Percentiles rank a stretch among this genome's conserved stretches.
phyloP scores from a whole-genome alignment of 2,113 vertebrate genomes.

The Suricata suricatta region DNA sequence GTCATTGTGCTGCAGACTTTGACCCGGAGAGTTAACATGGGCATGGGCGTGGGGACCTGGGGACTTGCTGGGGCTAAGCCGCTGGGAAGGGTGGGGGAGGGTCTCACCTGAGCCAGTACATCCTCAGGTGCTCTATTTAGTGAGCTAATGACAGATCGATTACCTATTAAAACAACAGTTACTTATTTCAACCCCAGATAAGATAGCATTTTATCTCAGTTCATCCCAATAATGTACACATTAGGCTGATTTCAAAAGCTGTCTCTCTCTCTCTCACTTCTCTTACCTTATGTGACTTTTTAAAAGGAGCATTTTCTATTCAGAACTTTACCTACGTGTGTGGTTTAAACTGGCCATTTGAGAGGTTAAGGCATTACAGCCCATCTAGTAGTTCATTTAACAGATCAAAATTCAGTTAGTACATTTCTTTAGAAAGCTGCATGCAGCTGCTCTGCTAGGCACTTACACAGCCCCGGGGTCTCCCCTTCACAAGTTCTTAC shows the following conservation, averaged over 20 bases:
- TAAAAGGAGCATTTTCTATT: slow-evolving; percentile 14
- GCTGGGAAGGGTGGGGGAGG: background rate
- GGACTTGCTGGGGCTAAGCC: background rate
- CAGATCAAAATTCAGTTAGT: background rate
- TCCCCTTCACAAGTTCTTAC: background rate
- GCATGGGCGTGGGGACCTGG: background rate
- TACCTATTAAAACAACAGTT: background rate
- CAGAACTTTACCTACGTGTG: background rate
- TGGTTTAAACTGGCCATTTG: background rate
- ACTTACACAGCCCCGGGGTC: background rate
- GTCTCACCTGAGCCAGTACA: background rate
- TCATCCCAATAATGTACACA: background rate
- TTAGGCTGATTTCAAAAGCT: background rate
- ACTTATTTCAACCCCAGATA: background rate
- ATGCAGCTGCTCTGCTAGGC: too few relatives aligned
- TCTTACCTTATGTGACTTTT: background rate
- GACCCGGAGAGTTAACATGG: background rate
- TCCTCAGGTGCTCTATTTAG: background rate
- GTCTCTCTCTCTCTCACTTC: background rate
- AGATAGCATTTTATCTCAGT: background rate
- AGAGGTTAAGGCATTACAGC: background rate
- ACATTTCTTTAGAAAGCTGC: background rate
- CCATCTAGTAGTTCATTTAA: background rate
- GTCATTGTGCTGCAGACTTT: slow-evolving; percentile 48
- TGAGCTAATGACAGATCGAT: background rate